Evolutionary conservation across 1,140 invertebrate species (phyloP).

Genomic region (Dufourea novaeangliae): DNA sequence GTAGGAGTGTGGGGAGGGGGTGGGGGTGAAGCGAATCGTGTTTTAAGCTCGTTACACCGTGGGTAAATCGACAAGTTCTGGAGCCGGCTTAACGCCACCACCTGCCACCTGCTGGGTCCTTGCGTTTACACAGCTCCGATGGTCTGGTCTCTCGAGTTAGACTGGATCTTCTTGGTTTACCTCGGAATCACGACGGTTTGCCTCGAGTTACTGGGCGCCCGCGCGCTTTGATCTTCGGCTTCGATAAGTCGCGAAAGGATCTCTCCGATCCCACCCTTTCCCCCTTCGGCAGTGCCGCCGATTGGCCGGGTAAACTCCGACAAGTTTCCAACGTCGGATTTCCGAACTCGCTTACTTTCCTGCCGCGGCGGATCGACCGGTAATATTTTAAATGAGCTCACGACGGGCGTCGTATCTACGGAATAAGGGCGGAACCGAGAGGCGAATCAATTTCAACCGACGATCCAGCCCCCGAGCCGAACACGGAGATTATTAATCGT

Average conservation of each 20-base stretch:
- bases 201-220: constrained; percentile 55
- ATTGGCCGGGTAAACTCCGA: constrained; percentile 64
- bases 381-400: not conserved
- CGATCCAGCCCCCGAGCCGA: no score
- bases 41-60: constrained; percentile 56
- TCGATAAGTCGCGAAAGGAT: constrained; percentile 66
- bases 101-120: constrained; percentile 47
- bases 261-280: not conserved
- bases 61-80: constrained; percentile 52
- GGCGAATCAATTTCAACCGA: no score
- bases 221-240: constrained; percentile 69
- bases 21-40: constrained; percentile 1
- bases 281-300: not conserved
- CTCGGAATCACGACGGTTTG: constrained; percentile 67
- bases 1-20: not conserved
- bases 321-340: constrained; percentile 47
- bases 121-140: constrained; percentile 53
- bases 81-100: constrained; percentile 35
- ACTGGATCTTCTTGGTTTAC: constrained; percentile 65
- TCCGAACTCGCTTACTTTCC: constrained; percentile 19
- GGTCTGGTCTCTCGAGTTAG: constrained; percentile 37
- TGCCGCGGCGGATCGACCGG: no score
- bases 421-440: no score
- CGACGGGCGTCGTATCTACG: no score
- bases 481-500: not conserved